Evolutionary conservation across 2,888 invertebrate genomes (phyloP).

Genomic region (Tyria jacobaeae): DNA sequence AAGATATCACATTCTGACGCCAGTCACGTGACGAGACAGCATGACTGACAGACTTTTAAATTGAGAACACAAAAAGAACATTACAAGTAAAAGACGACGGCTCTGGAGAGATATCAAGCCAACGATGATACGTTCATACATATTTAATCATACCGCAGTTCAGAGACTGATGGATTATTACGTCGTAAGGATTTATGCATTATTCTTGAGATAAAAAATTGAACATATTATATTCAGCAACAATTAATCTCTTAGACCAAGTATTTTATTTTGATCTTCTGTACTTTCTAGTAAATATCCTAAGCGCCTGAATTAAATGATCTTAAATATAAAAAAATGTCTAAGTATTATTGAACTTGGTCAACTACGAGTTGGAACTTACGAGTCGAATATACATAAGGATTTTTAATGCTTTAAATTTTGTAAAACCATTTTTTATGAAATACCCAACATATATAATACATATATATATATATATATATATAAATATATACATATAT

Average conservation of each 20-base stretch:
- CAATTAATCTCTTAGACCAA: not conserved
- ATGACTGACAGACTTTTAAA: slow-evolving; percentile 36
- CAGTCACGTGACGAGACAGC: slow-evolving; percentile 3
- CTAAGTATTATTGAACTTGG: too few relatives aligned
- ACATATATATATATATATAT: too few relatives aligned
- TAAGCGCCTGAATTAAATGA: too few relatives aligned
- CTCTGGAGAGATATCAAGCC: slow-evolving; percentile 18
- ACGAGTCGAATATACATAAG: too few relatives aligned
- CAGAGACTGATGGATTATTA: slow-evolving; percentile 27
- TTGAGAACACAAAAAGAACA: slow-evolving; percentile 34
- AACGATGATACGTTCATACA: slow-evolving; percentile 39
- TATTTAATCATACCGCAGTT: slow-evolving; percentile 37
- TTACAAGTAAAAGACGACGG: slow-evolving; percentile 22
- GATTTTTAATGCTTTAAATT: too few relatives aligned
- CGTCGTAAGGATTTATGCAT: not conserved
- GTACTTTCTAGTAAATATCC: too few relatives aligned
- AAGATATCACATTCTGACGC: slow-evolving; percentile 2
- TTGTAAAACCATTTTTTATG: too few relatives aligned
- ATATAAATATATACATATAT: too few relatives aligned
- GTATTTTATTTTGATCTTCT: too few relatives aligned
- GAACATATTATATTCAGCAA: not conserved
- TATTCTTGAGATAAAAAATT: not conserved
- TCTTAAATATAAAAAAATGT: too few relatives aligned
- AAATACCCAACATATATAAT: too few relatives aligned
- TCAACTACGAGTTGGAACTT: too few relatives aligned